These are phyloP conservation scores for Schizotus pectinicornis DNA, from an alignment of 2,888 invertebrate species.

Conservation along the genomic window DNA sequence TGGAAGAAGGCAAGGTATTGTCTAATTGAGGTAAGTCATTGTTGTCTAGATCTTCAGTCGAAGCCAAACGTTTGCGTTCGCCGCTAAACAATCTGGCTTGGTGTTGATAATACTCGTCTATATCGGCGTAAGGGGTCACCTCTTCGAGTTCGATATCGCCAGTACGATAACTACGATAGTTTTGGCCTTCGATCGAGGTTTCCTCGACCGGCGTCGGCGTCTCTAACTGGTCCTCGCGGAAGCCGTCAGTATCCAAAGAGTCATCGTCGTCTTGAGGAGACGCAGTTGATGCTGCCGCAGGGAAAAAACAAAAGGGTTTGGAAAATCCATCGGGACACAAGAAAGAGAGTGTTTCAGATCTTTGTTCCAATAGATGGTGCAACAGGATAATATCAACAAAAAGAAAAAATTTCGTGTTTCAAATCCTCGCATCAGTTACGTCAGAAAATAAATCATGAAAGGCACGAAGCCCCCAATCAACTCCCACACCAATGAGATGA, in stretches of 20 bases:
- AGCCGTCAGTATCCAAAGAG: slow-evolving; percentile 63
- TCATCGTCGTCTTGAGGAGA: slow-evolving; percentile 64
- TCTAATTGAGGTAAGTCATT: slow-evolving; percentile 41
- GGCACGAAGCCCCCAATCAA: slow-evolving; percentile 42
- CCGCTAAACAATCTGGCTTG: slow-evolving; percentile 52
- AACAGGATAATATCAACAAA: slow-evolving; percentile 35
- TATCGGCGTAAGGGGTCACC: slow-evolving; percentile 54
- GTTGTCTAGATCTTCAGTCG: slow-evolving; percentile 57
- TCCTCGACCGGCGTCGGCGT: slow-evolving; percentile 57
- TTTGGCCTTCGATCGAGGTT: slow-evolving; percentile 15
- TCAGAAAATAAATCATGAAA: slow-evolving; percentile 54
- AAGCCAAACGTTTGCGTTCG: slow-evolving; percentile 56
- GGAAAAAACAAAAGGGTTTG: slow-evolving; percentile 39
- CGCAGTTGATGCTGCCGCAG: slow-evolving; percentile 56
- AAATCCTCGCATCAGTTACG: slow-evolving; percentile 16
- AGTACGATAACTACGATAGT: slow-evolving; percentile 24
- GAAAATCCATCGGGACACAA: slow-evolving; percentile 1
- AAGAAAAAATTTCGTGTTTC: slow-evolving; percentile 15
- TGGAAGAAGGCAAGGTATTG: slow-evolving; percentile 48
- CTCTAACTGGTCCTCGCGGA: slow-evolving; percentile 61
- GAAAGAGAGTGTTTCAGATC: slow-evolving; percentile 15
- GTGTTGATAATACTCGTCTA: slow-evolving; percentile 53
- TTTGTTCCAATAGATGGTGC: slow-evolving; percentile 35
- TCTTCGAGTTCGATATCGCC: slow-evolving; percentile 50
- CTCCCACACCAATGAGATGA: slow-evolving; percentile 46